Conservation (phyloP, 2,797 vertebrate species). For the Pogonophryne albipinna region DNA sequence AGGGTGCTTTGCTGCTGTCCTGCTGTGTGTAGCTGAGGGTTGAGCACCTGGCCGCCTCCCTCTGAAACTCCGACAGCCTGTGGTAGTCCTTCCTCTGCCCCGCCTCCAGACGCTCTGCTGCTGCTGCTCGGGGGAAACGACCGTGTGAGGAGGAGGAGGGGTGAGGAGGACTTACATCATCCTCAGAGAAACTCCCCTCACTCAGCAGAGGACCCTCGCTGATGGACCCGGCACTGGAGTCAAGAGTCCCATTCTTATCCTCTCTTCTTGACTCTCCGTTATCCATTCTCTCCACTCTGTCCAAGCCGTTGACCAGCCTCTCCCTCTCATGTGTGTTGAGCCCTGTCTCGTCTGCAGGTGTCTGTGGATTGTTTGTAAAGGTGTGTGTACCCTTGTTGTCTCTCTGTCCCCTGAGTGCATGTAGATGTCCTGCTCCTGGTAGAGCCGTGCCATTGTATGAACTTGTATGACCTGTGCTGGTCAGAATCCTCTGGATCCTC, state of each 20-base stretch:
- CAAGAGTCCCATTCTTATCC: conserved; percentile 47
- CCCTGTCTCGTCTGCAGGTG: conserved; percentile 21
- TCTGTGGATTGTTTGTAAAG: conserved; percentile 52
- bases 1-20: conserved; percentile 83
- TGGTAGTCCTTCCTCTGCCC: conserved; percentile 80
- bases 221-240: conserved; percentile 91
- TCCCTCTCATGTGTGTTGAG: conserved; percentile 33
- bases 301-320: conserved; percentile 47
- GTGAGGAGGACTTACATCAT: conserved; percentile 84
- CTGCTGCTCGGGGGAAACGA: conserved; percentile 64
- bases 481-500: conserved; percentile 88
- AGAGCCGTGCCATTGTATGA: conserved; percentile 84
- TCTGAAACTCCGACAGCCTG: conserved; percentile 90
- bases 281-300: conserved; percentile 41
- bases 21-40: conserved; percentile 73
- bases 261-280: conserved; percentile 30
- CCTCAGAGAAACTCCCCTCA: conserved; percentile 91
- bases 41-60: conserved; percentile 88
- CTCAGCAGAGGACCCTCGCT: conserved; percentile 94
- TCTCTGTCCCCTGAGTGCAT: conserved; percentile 83
- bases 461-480: conserved; percentile 81
- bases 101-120: conserved; percentile 76
- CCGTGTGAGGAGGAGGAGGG: conserved; percentile 28
- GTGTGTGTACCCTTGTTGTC: conserved; percentile 62
- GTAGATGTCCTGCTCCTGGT: conserved; percentile 88